Evolutionary conservation across 2,888 invertebrate species (phyloP).

Genomic region (Torymus aiolomorphi): DNA sequence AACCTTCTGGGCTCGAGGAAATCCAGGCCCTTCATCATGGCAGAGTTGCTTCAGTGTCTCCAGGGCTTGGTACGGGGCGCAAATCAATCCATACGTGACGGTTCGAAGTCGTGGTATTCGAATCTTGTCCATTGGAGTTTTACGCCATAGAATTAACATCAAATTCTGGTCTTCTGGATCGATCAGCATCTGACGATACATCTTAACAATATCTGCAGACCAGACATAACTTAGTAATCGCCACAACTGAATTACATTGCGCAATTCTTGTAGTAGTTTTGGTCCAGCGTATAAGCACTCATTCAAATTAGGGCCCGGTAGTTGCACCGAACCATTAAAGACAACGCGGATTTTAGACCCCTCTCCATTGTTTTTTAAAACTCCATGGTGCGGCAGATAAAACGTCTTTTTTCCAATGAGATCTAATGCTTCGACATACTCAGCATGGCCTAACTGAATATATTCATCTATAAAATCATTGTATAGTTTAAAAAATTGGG

Average conservation of each 20-base stretch:
- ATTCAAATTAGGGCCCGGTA: background rate
- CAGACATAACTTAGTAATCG: too few species aligned
- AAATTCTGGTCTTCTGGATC: constrained; percentile 10
- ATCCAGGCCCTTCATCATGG: constrained; percentile 1
- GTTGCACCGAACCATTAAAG: constrained; percentile 15
- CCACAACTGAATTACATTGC: too few species aligned
- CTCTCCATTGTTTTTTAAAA: too few species aligned
- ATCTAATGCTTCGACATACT: too few species aligned
- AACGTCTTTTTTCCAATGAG: too few species aligned
- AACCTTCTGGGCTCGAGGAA: constrained; percentile 22
- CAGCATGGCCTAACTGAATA: too few species aligned
- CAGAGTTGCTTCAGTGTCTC: constrained; percentile 32
- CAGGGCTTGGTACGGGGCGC: constrained; percentile 26
- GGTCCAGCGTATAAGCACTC: background rate
- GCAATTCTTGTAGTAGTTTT: too few species aligned
- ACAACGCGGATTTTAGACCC: constrained; percentile 23
- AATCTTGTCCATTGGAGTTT: background rate
- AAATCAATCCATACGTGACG: too few species aligned
- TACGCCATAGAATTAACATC: constrained; percentile 35
- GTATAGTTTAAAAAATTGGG: too few species aligned
- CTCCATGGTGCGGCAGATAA: too few species aligned
- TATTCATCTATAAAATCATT: too few species aligned
- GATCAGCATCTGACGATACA: constrained; percentile 46
- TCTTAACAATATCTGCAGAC: constrained; percentile 29
- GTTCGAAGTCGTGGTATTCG: background rate